Conservation (phyloP, 1,140 invertebrate genomes). For the Chymomyza costata region DNA sequence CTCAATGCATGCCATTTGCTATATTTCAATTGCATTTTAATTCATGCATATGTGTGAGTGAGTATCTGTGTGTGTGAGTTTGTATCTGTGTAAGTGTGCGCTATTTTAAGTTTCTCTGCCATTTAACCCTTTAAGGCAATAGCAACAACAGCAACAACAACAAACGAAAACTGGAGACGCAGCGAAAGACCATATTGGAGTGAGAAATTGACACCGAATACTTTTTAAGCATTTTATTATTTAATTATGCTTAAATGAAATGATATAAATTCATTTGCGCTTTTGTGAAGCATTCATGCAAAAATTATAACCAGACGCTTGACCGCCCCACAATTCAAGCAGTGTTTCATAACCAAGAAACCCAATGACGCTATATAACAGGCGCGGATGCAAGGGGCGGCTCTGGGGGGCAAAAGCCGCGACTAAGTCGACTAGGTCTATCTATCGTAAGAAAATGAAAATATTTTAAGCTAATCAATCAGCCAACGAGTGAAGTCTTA, state of each 20-base stretch:
- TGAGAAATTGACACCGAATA: slow-evolving; percentile 13
- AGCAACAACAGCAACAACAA: slow-evolving; percentile 3
- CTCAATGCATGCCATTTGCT: slow-evolving; percentile 52
- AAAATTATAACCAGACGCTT: too few relatives aligned
- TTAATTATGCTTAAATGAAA: slow-evolving; percentile 41
- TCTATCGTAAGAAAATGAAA: too few relatives aligned
- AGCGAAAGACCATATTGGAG: slow-evolving; percentile 12
- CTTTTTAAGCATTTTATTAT: slow-evolving; percentile 28
- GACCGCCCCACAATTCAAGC: too few relatives aligned
- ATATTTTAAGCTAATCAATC: too few relatives aligned
- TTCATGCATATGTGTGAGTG: slow-evolving; percentile 39
- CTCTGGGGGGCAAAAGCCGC: too few relatives aligned
- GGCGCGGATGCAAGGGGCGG: too few relatives aligned
- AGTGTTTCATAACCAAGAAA: too few relatives aligned
- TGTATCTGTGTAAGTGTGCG: slow-evolving; percentile 13
- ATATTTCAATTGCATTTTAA: slow-evolving; percentile 64
- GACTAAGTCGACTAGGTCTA: too few relatives aligned
- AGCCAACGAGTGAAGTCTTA: too few relatives aligned
- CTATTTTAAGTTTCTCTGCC: slow-evolving; percentile 38
- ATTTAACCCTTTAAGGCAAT: slow-evolving; percentile 44
- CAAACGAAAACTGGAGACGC: background rate
- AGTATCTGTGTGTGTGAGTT: slow-evolving; percentile 1
- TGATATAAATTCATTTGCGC: slow-evolving; percentile 24
- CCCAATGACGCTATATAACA: too few relatives aligned
- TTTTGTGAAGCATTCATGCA: too few relatives aligned